These are phyloP conservation scores for Thaumatotibia leucotreta DNA, from an alignment of 1,140 invertebrate species.

Conservation along the genomic window DNA sequence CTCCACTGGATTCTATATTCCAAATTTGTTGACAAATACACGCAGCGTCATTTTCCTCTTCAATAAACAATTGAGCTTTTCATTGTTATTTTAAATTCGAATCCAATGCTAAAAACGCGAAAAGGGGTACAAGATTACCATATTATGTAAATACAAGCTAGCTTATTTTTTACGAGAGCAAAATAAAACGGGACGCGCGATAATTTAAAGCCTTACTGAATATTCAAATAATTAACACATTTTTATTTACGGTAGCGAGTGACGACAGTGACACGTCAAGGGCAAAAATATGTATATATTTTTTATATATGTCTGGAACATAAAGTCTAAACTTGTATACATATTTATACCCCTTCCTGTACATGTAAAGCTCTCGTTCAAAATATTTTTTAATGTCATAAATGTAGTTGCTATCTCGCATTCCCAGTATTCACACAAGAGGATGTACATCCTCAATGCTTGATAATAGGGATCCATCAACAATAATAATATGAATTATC, in stretches of 20 bases:
- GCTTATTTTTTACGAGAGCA: not conserved
- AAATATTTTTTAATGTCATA: no score
- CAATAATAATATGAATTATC: no score
- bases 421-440: no score
- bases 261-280: not conserved
- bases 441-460: no score
- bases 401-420: no score
- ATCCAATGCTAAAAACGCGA: not conserved
- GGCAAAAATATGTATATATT: not conserved
- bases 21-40: not conserved
- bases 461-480: no score
- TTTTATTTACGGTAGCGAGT: not conserved
- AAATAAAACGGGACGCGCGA: not conserved
- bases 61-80: not conserved
- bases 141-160: conserved; percentile 4
- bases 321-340: no score
- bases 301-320: no score
- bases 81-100: not conserved
- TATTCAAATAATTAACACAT: not conserved
- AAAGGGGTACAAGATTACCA: not conserved
- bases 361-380: no score
- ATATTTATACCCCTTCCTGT: no score
- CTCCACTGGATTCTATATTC: not conserved
- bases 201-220: not conserved
- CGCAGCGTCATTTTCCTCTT: not conserved